These are phyloP conservation scores for Chrysolina haemoptera DNA, from an alignment of 2,888 invertebrate genomes.

Conservation along the genomic window DNA sequence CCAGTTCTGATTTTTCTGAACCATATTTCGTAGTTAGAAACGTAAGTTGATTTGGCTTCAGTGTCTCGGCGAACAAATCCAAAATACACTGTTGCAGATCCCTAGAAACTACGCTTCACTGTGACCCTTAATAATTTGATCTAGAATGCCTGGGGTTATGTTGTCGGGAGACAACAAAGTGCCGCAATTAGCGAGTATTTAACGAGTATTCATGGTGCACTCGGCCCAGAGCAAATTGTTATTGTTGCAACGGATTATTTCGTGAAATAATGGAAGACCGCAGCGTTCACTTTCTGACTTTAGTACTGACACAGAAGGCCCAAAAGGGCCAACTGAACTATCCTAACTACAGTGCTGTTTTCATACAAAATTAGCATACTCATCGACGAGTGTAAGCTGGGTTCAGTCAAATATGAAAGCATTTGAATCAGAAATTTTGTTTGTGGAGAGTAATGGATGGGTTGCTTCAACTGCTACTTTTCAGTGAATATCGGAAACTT, in stretches of 20 bases:
- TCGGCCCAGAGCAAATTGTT: conserved; percentile 1
- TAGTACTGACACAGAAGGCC: background rate
- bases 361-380: no score
- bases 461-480: no score
- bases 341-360: background rate
- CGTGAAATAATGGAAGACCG: background rate
- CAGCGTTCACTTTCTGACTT: background rate
- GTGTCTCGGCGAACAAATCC: no score
- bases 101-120: background rate
- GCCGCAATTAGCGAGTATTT: background rate
- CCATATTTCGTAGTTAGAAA: no score
- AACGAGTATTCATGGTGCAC: background rate
- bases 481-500: no score
- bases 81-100: no score
- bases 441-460: no score
- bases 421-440: no score
- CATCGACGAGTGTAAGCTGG: no score
- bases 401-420: no score
- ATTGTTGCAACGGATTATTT: conserved; percentile 7
- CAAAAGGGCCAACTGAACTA: background rate
- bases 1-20: no score
- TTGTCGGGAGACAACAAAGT: background rate
- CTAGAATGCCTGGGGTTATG: background rate
- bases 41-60: no score
- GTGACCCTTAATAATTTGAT: background rate